A percentile compares a stretch with the other conserved stretches of the same genome.
Conservation (phyloP, 2,888 invertebrate species). For the Epinotia ramella region DNA sequence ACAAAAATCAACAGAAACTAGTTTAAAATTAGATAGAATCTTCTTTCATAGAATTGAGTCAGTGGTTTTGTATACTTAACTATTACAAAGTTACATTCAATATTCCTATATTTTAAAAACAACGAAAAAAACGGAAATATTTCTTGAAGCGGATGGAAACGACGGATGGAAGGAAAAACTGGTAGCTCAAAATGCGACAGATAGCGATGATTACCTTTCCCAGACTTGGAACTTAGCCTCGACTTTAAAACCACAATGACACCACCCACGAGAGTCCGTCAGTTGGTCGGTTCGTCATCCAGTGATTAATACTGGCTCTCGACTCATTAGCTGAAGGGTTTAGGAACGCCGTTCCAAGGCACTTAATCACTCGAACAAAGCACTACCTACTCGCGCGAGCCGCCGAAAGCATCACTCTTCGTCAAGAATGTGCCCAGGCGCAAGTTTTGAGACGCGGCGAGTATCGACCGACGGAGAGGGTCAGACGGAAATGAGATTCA, state of each 20-base stretch:
- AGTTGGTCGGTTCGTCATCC: slow-evolving; percentile 75
- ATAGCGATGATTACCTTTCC: slow-evolving; percentile 17
- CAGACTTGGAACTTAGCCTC: slow-evolving; percentile 22
- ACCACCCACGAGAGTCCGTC: slow-evolving; percentile 77
- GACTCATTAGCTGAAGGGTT: slow-evolving; percentile 85
- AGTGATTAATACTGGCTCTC: slow-evolving; percentile 83
- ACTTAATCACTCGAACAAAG: slow-evolving; percentile 85
- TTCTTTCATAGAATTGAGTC: too few species aligned
- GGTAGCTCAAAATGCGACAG: not conserved
- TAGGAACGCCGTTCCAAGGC: slow-evolving; percentile 75
- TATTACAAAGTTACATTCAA: too few species aligned
- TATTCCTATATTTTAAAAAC: too few species aligned
- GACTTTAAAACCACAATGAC: slow-evolving; percentile 58
- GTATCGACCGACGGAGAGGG: not conserved
- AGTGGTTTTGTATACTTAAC: too few species aligned
- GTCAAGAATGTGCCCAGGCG: slow-evolving; percentile 78
- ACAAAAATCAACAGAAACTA: too few species aligned
- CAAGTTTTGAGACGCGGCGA: slow-evolving; percentile 52
- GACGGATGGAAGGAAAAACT: not conserved
- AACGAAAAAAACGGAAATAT: too few species aligned
- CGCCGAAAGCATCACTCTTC: slow-evolving; percentile 85
- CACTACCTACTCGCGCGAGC: slow-evolving; percentile 81
- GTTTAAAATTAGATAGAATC: not conserved
- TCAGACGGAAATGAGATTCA: not conserved
- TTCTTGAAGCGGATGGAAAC: too few species aligned